phyloP scores from a whole-genome alignment of 2,113 vertebrate genomes.

The Pelvicachromis taeniatus region DNA sequence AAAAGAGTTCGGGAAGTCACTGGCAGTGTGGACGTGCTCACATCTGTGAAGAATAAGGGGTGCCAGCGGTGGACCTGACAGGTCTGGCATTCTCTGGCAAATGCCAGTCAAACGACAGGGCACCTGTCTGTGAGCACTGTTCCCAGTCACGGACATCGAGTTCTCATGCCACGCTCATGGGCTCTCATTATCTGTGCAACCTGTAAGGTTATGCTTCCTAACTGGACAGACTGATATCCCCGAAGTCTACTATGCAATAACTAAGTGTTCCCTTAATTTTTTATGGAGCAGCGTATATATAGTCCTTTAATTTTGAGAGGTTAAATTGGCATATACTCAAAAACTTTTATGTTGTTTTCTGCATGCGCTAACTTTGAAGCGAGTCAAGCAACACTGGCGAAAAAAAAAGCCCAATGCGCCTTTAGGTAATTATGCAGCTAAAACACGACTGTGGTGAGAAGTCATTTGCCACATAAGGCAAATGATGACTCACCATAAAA shows the following conservation, averaged over 20 bases:
- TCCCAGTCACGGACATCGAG: neutral
- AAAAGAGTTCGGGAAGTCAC: neutral
- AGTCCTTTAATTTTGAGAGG: neutral
- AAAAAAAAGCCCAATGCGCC: neutral
- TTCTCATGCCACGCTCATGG: neutral
- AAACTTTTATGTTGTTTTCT: neutral
- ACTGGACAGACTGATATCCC: neutral
- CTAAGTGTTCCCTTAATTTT: neutral
- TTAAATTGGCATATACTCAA: neutral
- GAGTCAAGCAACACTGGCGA: neutral
- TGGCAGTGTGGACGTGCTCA: neutral
- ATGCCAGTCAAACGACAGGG: neutral
- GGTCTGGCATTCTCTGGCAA: neutral
- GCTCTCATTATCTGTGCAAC: neutral
- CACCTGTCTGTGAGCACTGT: neutral
- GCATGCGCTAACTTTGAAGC: neutral
- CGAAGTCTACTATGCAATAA: neutral
- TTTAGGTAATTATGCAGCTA: neutral
- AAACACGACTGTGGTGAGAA: neutral
- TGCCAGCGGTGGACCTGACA: too few relatives aligned
- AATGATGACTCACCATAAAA: slow-evolving; percentile 9
- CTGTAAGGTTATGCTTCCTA: neutral
- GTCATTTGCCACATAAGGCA: neutral
- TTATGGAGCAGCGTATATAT: neutral
- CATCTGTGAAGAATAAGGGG: neutral